Conservation (phyloP, 1,140 invertebrate species). For the Philaenus spumarius region DNA sequence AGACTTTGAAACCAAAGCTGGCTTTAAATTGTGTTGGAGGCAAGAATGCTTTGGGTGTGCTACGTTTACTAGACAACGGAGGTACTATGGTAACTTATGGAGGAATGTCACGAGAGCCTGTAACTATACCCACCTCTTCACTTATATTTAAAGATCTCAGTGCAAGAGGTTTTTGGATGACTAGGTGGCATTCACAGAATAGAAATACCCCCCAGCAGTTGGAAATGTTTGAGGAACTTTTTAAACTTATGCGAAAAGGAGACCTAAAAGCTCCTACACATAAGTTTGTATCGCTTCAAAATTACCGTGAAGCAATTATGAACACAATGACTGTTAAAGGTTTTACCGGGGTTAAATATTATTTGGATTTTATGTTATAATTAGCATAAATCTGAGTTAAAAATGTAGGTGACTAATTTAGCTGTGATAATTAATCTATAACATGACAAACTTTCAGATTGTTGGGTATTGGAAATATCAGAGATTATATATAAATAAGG, state of each 20-base stretch:
- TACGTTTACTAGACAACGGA: conserved; percentile 62
- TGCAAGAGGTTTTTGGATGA: conserved; percentile 95
- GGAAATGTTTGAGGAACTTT: conserved; percentile 73
- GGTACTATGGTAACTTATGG: conserved; percentile 95
- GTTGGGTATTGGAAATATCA: too few relatives aligned
- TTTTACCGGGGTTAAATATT: conserved; percentile 65
- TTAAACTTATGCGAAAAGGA: conserved; percentile 57
- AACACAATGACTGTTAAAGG: conserved; percentile 60
- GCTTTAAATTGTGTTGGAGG: conserved; percentile 96
- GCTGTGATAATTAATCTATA: not conserved
- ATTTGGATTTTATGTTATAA: conserved; percentile 48
- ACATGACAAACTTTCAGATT: too few relatives aligned
- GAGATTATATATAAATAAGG: too few relatives aligned
- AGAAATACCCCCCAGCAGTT: conserved; percentile 44
- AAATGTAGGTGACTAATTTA: not conserved
- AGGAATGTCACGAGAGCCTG: conserved; percentile 91
- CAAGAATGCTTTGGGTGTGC: conserved; percentile 74
- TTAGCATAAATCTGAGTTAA: not conserved
- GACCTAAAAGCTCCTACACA: conserved; percentile 66
- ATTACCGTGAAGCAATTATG: conserved; percentile 68
- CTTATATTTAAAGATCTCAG: conserved; percentile 91
- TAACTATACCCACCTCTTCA: conserved; percentile 70
- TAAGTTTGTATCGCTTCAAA: conserved; percentile 61
- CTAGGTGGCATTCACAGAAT: conserved; percentile 70
- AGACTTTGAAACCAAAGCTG: conserved; percentile 59